These are phyloP conservation scores for Gymnocephalus cernua DNA, from an alignment of 2,113 vertebrate genomes.

Conservation along the genomic window DNA sequence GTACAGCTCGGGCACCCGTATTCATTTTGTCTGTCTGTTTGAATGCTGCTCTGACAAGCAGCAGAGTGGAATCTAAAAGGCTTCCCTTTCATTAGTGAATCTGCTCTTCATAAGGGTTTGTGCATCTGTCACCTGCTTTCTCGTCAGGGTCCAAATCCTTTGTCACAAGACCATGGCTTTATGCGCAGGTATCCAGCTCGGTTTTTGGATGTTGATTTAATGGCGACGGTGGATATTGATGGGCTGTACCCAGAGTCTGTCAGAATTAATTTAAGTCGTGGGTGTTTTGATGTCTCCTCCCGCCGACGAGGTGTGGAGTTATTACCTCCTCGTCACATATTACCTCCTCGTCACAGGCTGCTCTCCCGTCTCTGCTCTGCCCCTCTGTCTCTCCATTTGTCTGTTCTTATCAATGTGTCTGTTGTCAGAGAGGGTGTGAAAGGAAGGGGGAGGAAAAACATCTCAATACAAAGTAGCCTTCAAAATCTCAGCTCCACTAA, in stretches of 20 bases:
- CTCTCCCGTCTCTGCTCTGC: not conserved
- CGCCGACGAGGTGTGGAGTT: constrained; percentile 53
- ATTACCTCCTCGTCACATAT: constrained; percentile 69
- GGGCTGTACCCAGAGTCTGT: constrained; percentile 61
- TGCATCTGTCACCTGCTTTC: constrained; percentile 47
- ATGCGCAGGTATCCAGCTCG: constrained; percentile 40
- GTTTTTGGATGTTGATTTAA: constrained; percentile 71
- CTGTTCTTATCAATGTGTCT: constrained; percentile 54
- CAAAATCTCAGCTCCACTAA: constrained; percentile 48
- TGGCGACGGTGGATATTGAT: constrained; percentile 61
- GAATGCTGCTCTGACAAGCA: constrained; percentile 19
- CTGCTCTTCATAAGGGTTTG: constrained; percentile 32
- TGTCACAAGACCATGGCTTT: constrained; percentile 49
- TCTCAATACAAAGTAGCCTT: constrained; percentile 71
- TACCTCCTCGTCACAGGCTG: constrained; percentile 52
- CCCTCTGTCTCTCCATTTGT: constrained; percentile 44
- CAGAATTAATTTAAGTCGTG: constrained; percentile 68
- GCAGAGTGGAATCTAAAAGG: constrained; percentile 30
- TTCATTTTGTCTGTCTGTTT: constrained; percentile 31
- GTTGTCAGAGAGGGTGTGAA: constrained; percentile 38
- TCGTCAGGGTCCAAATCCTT: constrained; percentile 34
- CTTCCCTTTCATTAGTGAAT: constrained; percentile 54
- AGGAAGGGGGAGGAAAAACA: constrained; percentile 44
- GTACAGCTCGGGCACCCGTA: constrained; percentile 20
- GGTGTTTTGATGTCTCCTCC: constrained; percentile 60